Evolutionary conservation across 2,888 invertebrate species (phyloP), one percentile per base, ranked within the genome.

Genomic region (Cephus runcator): DNA sequence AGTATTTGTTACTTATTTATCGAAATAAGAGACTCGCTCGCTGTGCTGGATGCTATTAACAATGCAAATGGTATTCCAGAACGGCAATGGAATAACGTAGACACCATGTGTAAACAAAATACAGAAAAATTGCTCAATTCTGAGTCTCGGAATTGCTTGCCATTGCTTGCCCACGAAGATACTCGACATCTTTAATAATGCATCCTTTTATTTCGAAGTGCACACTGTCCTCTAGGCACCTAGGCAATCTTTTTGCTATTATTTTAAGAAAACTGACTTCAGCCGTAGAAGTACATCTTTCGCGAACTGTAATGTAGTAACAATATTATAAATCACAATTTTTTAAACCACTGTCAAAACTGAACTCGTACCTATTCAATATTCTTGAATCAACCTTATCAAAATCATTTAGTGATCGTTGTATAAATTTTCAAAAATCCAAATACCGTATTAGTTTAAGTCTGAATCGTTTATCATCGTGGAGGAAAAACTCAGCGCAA

Each of bases 91-190:
- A 83, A 82, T 78, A 81, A 81, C 75, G 75, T 74, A 73, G 31
- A 34, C 34, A 73, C 75, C 68, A 40, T 73, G 75, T 82, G 83
- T 80, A 85, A 86, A 85, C 85, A 85, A 83, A 85, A 84, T 82
- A 76, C 79, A 82, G 86, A 85, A 84, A 85, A 85, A 87, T 85
- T 83, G 84, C 83, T 83, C 85, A 85, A 87, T 85, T 83, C 79
- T 77, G 68, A 35, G 36, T 69, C 75, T 23, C 36, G 79, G 75
- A 79, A 82, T 83, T 84, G 82, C 84, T 79, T 31, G 68, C 75
- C 15, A 76, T 73, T 69, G 69, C 69, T 33, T 56, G 56, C 56
- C 23, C 69, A 69, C n/a, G 73, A 69, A 76, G 35, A 75, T 77
- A 56, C 76, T n/a, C 11, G 34, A 34, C n/a, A 73, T 76, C 76